These are phyloP conservation scores for Bacillus rossius DNA, from an alignment of 1,140 invertebrate species.

Conservation along the genomic window DNA sequence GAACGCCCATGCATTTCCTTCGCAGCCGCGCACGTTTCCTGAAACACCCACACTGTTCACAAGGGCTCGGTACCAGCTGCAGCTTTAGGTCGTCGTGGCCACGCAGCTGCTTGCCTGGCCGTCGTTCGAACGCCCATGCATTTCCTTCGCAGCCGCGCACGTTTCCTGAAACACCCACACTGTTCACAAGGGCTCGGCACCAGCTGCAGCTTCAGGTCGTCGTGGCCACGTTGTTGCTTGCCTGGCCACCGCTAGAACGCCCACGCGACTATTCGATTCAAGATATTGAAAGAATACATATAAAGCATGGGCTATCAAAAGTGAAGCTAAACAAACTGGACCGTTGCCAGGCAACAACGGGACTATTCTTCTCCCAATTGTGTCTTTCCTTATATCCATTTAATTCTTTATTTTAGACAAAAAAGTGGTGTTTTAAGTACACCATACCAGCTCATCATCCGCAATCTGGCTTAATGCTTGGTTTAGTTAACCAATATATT, in stretches of 20 bases:
- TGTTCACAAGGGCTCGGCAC: slow-evolving; percentile 42
- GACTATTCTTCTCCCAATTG: too few species aligned
- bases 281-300: too few species aligned
- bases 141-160: slow-evolving; percentile 36
- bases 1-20: slow-evolving; percentile 46
- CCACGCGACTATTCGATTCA: too few species aligned
- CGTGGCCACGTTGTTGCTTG: slow-evolving; percentile 40
- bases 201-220: slow-evolving; percentile 36
- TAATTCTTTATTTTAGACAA: too few species aligned
- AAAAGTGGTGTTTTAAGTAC: too few species aligned
- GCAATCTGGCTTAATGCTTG: too few species aligned
- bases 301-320: too few species aligned
- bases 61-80: slow-evolving; percentile 38
- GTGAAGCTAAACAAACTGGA: too few species aligned
- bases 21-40: slow-evolving; percentile 31
- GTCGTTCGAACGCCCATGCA: slow-evolving; percentile 47
- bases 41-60: not conserved
- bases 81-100: slow-evolving; percentile 39
- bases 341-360: too few species aligned
- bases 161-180: slow-evolving; percentile 9
- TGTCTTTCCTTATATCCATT: too few species aligned
- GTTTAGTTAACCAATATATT: too few species aligned
- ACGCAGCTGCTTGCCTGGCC: slow-evolving; percentile 42
- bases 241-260: slow-evolving; percentile 46
- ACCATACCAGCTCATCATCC: too few species aligned